Percentiles rank a stretch among this genome's conserved stretches.
phyloP scores from a whole-genome alignment of 1,140 invertebrate genomes.

The Drosophila albomicans region DNA sequence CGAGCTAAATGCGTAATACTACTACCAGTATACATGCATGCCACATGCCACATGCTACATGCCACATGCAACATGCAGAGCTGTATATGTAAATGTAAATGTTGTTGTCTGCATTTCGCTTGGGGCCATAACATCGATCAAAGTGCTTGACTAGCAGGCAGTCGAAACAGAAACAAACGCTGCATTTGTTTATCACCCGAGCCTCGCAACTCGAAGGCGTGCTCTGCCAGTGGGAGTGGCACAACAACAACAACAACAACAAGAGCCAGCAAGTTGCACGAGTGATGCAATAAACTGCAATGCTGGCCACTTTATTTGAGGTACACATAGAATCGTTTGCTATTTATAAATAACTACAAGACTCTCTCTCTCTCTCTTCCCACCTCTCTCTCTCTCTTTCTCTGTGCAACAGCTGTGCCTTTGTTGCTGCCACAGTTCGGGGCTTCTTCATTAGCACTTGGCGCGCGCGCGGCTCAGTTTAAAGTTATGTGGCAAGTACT shows the following conservation, averaged over 20 bases:
- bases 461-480: conserved; percentile 35
- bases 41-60: too few species aligned
- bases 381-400: conserved; percentile 1
- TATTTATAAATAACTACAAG: conserved; percentile 49
- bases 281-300: conserved; percentile 53
- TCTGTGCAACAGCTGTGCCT: conserved; percentile 18
- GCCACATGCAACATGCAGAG: conserved; percentile 5
- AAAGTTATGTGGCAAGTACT: conserved; percentile 19
- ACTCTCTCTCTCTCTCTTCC: not conserved
- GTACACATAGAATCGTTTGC: conserved; percentile 32
- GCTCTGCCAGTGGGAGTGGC: conserved; percentile 12
- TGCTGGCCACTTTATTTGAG: conserved; percentile 29
- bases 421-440: conserved; percentile 22
- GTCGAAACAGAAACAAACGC: conserved; percentile 26
- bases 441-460: conserved; percentile 65
- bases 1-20: conserved; percentile 9
- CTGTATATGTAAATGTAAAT: not conserved
- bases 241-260: not conserved
- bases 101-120: not conserved
- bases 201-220: not conserved
- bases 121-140: conserved; percentile 41
- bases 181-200: conserved; percentile 40
- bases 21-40: not conserved
- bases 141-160: conserved; percentile 23
- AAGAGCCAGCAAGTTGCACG: conserved; percentile 1